Percentiles rank a stretch among this genome's conserved stretches.
Conservation (phyloP, 2,113 vertebrate genomes). For the Pavo muticus region DNA sequence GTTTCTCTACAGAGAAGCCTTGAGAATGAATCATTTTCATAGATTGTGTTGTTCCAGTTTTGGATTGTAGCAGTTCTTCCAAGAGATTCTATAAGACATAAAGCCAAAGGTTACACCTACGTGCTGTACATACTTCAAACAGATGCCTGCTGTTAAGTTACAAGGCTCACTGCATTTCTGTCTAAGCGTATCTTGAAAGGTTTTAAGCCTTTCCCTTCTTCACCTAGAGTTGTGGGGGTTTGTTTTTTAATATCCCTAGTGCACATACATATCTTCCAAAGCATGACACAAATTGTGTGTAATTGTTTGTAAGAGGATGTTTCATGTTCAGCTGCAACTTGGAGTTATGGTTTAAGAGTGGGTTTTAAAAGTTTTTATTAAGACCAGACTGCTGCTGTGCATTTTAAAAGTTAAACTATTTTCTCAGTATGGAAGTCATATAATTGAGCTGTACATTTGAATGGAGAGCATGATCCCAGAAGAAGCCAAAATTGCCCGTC, state of each 20-base stretch:
- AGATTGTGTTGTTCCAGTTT: neutral
- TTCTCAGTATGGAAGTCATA: conserved; percentile 43
- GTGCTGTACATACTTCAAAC: neutral
- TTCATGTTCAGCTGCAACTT: neutral
- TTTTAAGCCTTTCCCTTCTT: neutral
- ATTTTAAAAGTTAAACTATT: conserved; percentile 7
- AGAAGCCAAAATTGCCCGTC: neutral
- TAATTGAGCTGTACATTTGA: neutral
- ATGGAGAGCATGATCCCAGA: neutral
- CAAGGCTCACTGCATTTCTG: neutral
- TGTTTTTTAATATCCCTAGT: neutral
- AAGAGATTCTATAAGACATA: neutral
- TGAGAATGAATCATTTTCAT: neutral
- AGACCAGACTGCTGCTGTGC: neutral
- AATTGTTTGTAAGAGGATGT: neutral
- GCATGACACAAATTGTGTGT: neutral
- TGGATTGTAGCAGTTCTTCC: neutral
- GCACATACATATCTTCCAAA: neutral
- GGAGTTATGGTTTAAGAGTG: neutral
- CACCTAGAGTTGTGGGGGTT: neutral
- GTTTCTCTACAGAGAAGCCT: neutral
- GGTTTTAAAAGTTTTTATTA: conserved; percentile 32
- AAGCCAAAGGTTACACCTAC: neutral
- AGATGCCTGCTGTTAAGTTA: neutral
- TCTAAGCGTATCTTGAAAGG: neutral